phyloP scores from a whole-genome alignment of 2,113 vertebrate species.

The Ploceus nigricollis region DNA sequence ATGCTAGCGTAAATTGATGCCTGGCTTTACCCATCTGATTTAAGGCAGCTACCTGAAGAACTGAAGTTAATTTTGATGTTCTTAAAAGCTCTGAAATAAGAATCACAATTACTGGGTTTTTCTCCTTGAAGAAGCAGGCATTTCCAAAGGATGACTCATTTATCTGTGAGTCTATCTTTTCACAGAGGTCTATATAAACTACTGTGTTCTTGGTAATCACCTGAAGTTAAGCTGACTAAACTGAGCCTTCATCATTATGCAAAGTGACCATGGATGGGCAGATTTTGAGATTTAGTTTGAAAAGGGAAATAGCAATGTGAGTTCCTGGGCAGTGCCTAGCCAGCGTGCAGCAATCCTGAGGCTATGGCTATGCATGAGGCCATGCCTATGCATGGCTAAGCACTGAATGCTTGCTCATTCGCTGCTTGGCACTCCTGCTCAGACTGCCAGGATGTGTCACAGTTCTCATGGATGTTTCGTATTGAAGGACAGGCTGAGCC shows the following conservation, averaged over 20 bases:
- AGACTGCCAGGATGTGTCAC: constrained; percentile 32
- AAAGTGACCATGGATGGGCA: background rate
- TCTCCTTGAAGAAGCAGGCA: background rate
- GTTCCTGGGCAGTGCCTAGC: background rate
- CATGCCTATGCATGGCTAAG: background rate
- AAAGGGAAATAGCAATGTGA: background rate
- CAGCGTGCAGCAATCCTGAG: background rate
- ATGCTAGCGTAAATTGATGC: background rate
- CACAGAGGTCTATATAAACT: background rate
- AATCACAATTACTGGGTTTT: background rate
- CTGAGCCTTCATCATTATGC: background rate
- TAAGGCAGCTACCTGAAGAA: background rate
- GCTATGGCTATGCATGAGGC: background rate
- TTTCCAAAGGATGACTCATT: background rate
- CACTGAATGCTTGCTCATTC: background rate
- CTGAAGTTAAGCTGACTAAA: background rate
- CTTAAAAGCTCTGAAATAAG: background rate
- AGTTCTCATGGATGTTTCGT: background rate
- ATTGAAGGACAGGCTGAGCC: background rate
- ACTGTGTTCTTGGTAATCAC: background rate
- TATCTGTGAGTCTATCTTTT: background rate
- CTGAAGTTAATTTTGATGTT: background rate
- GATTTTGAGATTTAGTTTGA: background rate
- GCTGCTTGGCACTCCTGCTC: background rate
- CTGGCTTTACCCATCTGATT: background rate